These are phyloP conservation scores for Petaurus breviceps DNA, from an alignment of 2,113 vertebrate genomes.

Conservation along the genomic window DNA sequence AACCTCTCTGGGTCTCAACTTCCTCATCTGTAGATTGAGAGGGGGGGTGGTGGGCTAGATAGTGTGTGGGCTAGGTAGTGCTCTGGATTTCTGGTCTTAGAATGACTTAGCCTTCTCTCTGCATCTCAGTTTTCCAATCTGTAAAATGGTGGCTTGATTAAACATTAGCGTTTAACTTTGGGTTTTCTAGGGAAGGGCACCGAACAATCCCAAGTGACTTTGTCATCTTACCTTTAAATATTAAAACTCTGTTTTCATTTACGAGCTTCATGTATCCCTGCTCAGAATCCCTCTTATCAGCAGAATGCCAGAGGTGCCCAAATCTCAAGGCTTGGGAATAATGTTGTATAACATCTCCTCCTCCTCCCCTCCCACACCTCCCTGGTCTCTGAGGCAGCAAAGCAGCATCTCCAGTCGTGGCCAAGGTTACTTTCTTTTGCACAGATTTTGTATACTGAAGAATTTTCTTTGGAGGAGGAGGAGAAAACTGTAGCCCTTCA, in stretches of 20 bases:
- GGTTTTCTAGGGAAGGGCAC: background rate
- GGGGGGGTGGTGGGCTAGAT: background rate
- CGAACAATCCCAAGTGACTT: background rate
- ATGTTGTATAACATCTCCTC: background rate
- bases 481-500: background rate
- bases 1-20: background rate
- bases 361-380: background rate
- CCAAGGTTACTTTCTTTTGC: background rate
- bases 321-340: background rate
- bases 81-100: background rate
- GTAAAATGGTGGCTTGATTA: background rate
- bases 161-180: background rate
- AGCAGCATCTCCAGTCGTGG: background rate
- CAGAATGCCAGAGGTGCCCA: fast-evolving
- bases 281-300: background rate
- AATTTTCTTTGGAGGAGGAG: background rate
- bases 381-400: background rate
- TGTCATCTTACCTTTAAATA: background rate
- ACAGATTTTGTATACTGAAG: background rate
- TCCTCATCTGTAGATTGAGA: background rate
- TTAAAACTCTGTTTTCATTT: background rate
- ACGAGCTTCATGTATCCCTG: background rate
- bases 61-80: no score
- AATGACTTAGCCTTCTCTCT: background rate
- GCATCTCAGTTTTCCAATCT: background rate